Percentiles rank a stretch among this genome's conserved stretches.
phyloP scores from a whole-genome alignment of 1,140 invertebrate genomes.

The Gryllus bimaculatus region DNA sequence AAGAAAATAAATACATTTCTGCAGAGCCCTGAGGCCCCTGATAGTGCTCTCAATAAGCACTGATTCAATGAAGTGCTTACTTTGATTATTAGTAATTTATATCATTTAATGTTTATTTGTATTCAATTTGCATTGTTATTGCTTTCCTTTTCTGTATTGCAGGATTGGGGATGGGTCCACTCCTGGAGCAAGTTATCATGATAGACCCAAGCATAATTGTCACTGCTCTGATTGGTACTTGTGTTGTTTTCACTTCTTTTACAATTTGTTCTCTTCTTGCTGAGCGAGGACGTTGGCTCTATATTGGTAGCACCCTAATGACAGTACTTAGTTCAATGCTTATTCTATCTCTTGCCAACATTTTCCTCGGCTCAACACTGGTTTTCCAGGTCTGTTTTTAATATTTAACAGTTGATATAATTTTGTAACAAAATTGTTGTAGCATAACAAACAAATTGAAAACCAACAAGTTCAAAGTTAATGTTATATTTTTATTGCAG shows the following conservation, averaged over 20 bases:
- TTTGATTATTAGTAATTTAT: too few species aligned
- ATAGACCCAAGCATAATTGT: slow-evolving; percentile 79
- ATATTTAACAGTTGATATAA: slow-evolving; percentile 20
- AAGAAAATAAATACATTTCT: not conserved
- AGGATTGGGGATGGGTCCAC: slow-evolving; percentile 72
- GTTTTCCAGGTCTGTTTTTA: slow-evolving; percentile 58
- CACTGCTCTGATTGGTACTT: slow-evolving; percentile 77
- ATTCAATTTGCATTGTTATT: too few species aligned
- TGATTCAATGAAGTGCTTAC: too few species aligned
- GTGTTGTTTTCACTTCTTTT: slow-evolving; percentile 84
- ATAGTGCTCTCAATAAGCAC: too few species aligned
- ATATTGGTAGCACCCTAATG: slow-evolving; percentile 70
- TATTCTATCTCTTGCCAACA: slow-evolving; percentile 66
- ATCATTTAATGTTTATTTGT: too few species aligned
- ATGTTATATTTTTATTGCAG: slow-evolving; percentile 37
- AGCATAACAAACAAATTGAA: not conserved
- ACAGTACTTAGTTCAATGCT: slow-evolving; percentile 71
- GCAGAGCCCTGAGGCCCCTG: too few species aligned
- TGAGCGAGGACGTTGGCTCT: slow-evolving; percentile 76
- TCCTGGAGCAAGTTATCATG: slow-evolving; percentile 62
- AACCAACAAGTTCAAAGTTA: not conserved
- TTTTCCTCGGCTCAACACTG: slow-evolving; percentile 75
- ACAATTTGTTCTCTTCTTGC: slow-evolving; percentile 76
- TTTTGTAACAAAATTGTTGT: slow-evolving; percentile 18
- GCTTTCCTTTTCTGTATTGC: slow-evolving; percentile 21